Evolutionary conservation across 2,888 invertebrate genomes (phyloP).

Genomic region (Chalcis sispes): DNA sequence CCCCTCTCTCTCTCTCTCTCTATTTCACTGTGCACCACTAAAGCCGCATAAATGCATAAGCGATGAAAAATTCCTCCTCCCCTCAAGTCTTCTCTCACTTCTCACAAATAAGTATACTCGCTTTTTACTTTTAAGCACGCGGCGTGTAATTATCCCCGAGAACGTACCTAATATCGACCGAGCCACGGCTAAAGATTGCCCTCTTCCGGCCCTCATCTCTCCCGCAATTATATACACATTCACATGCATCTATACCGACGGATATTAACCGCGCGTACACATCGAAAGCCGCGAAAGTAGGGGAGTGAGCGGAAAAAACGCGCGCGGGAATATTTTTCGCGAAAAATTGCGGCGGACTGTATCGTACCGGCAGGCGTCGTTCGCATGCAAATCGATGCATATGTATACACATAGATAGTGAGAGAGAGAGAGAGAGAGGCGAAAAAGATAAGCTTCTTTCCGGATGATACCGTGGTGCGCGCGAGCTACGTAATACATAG

Average conservation of each 20-base stretch:
- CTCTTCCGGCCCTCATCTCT: constrained; percentile 39
- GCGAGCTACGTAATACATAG: too few relatives aligned
- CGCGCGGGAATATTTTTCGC: constrained; percentile 31
- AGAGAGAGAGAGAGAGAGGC: too few relatives aligned
- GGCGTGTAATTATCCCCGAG: constrained; percentile 38
- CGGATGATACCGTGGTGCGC: too few relatives aligned
- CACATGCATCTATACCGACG: not conserved
- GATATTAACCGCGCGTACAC: constrained; percentile 13
- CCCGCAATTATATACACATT: not conserved
- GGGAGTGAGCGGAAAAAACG: not conserved
- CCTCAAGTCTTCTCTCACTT: not conserved
- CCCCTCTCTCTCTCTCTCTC: constrained; percentile 4
- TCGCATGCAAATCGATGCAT: constrained; percentile 36
- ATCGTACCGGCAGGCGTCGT: not conserved
- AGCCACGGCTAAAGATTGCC: constrained; percentile 41
- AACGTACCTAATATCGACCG: constrained; percentile 4
- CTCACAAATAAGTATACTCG: too few relatives aligned
- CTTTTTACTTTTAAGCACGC: not conserved
- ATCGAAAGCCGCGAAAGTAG: constrained; percentile 16
- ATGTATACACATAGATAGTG: too few relatives aligned
- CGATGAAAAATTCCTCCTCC: constrained; percentile 42
- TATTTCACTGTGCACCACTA: not conserved
- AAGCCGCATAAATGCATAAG: constrained; percentile 42
- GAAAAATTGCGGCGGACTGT: constrained; percentile 16
- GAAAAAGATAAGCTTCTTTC: constrained; percentile 30